Evolutionary conservation across 2,797 vertebrate species (phyloP).

Genomic region (Ataeniobius toweri): DNA sequence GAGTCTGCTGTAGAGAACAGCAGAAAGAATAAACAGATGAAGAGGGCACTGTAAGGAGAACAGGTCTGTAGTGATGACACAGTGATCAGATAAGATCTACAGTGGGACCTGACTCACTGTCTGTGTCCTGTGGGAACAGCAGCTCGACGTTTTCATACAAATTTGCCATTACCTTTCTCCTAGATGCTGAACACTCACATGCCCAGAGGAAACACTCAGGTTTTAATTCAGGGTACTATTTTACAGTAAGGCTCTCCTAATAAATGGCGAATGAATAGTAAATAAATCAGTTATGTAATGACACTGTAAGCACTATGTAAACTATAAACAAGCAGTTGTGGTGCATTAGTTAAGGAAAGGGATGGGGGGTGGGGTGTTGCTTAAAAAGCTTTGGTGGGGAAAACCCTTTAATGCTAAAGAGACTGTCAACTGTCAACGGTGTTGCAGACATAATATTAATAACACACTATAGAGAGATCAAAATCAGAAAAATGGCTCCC

Average conservation of each 20-base stretch:
- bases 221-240: slow-evolving; percentile 11
- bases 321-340: not conserved
- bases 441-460: too few relatives aligned
- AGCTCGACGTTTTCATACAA: slow-evolving; percentile 54
- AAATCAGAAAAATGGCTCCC: too few relatives aligned
- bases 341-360: not conserved
- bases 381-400: too few relatives aligned
- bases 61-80: slow-evolving; percentile 67
- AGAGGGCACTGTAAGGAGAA: slow-evolving; percentile 54
- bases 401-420: not conserved
- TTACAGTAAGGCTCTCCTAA: not conserved
- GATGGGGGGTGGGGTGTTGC: not conserved
- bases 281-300: not conserved
- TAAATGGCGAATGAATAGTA: not conserved
- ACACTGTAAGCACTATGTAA: not conserved
- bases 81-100: slow-evolving; percentile 74
- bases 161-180: slow-evolving; percentile 39
- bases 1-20: slow-evolving; percentile 38
- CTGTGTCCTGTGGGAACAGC: slow-evolving; percentile 77
- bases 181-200: slow-evolving; percentile 12
- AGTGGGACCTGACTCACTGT: slow-evolving; percentile 64
- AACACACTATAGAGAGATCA: too few relatives aligned
- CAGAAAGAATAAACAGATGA: slow-evolving; percentile 49
- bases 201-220: slow-evolving; percentile 36
- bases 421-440: not conserved